Evolutionary conservation across 2,113 vertebrate genomes (phyloP), one percentile per base, ranked within the genome.

Genomic region (Cryptomyrus ogoouensis): DNA sequence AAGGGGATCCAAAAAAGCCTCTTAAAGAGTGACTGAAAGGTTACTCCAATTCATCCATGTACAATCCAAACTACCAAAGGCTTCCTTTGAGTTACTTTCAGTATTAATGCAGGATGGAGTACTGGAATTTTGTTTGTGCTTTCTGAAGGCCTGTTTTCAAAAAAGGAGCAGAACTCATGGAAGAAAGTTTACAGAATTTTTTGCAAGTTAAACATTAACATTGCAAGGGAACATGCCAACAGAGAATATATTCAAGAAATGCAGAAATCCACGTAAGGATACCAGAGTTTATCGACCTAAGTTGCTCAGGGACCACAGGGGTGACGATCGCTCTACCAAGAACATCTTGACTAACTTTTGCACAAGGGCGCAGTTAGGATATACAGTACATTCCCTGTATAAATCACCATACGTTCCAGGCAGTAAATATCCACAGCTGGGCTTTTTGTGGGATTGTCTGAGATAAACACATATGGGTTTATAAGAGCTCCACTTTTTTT

Each of bases 291-390:
- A 84, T 84, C 83, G 74, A 39, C 27, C 74, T 1, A 77, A 42
- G 74, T 42, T 39, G 74, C 31, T 39, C 74, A 46, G 19, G 44
- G 44, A 84, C 83, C 83, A 46, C 44, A 84, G 83, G 19, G 44
- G 83, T 84, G 83, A 84, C 1, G 83, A 46, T 44, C 44, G 8
- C 39, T 13, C n/a, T 39, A 84, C 39, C 7, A 46, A 47, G 83
- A 84, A 47, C 83, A 87, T 46, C 46, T 87, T 87, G 84, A 87
- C 84, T 87, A 27, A 46, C 39, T 84, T 77, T 87, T 49, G 84
- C 46, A 87, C 84, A 31, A 35, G 24, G 46, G 10, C 10, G 24
- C 62, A 85, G 27, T 35, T 19, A 56, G n/a, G 31, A 53, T 53
- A 31, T 87, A 52, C 85, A 53, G 85, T 52, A 35, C 85, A 56